A percentile compares a stretch with the other conserved stretches of the same genome.
phyloP scores from a whole-genome alignment of 2,797 vertebrate genomes.

The Yasuhikotakia modesta region DNA sequence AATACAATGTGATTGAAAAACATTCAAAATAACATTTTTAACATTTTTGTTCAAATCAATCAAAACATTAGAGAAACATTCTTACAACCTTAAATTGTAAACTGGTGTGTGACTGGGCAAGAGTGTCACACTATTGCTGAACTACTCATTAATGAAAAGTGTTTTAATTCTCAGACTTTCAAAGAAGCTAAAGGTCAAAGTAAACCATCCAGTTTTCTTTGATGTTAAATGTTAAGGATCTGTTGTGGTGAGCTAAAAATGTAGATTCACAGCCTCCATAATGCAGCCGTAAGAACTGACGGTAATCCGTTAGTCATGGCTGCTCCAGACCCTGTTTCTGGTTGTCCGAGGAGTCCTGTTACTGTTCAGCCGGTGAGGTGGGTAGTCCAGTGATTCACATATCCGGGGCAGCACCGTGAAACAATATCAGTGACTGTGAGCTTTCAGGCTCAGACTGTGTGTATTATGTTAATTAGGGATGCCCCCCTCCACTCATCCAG shows the following conservation, averaged over 20 bases:
- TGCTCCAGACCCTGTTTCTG: background rate
- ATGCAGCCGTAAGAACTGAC: background rate
- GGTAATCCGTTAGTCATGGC: constrained; percentile 5
- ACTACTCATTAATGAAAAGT: too few species aligned
- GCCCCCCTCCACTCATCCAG: constrained; percentile 73
- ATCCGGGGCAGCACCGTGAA: constrained; percentile 21
- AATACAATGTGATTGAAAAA: too few species aligned
- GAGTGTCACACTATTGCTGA: too few species aligned
- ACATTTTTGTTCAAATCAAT: too few species aligned
- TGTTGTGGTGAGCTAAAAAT: background rate
- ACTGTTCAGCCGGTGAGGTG: background rate
- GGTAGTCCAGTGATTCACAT: constrained; percentile 35
- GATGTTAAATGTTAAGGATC: too few species aligned
- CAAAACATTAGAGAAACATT: too few species aligned
- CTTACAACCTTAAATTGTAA: too few species aligned
- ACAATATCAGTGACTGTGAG: background rate
- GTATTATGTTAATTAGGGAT: constrained; percentile 61
- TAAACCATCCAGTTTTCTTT: too few species aligned
- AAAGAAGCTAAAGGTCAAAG: too few species aligned
- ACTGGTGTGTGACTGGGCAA: too few species aligned
- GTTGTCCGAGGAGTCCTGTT: background rate
- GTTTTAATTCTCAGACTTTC: too few species aligned
- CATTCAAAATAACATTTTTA: too few species aligned
- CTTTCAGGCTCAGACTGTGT: constrained; percentile 13
- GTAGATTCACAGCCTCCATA: background rate